phyloP scores from a whole-genome alignment of 2,888 invertebrate genomes.

The Ptilodon capucinus region DNA sequence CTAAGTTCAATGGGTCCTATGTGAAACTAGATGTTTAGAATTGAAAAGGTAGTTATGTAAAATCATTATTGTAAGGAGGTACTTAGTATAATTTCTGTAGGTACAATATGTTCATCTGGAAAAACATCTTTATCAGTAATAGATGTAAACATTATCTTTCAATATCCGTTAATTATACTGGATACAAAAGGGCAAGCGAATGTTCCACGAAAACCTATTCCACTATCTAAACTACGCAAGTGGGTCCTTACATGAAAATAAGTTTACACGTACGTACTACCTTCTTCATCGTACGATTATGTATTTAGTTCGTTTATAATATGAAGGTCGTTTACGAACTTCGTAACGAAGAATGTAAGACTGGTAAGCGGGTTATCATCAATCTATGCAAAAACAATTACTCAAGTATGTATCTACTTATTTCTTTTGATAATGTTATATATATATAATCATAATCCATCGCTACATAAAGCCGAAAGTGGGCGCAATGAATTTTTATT shows the following conservation, averaged over 20 bases:
- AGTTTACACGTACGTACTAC: no score
- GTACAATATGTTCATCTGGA: background rate
- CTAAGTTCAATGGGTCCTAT: no score
- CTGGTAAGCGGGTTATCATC: background rate
- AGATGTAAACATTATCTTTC: background rate
- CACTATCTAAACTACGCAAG: background rate
- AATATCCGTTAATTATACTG: background rate
- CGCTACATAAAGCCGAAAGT: background rate
- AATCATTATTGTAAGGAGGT: no score
- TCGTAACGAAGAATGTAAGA: no score
- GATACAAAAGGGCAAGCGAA: background rate
- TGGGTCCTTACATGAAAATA: background rate
- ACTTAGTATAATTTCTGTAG: no score
- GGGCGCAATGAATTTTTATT: constrained; percentile 9
- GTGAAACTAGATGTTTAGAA: no score
- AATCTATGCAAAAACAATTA: background rate
- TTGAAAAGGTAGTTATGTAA: no score
- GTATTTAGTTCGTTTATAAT: no score
- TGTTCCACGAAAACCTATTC: background rate
- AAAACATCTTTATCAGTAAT: background rate
- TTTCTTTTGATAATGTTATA: no score
- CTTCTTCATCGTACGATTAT: no score
- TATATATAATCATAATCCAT: no score
- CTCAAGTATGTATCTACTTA: no score
- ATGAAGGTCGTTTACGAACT: background rate